Evolutionary conservation across 2,888 invertebrate species (phyloP), one percentile per base, ranked within the genome.

Genomic region (Hypselothyrea guttata): DNA sequence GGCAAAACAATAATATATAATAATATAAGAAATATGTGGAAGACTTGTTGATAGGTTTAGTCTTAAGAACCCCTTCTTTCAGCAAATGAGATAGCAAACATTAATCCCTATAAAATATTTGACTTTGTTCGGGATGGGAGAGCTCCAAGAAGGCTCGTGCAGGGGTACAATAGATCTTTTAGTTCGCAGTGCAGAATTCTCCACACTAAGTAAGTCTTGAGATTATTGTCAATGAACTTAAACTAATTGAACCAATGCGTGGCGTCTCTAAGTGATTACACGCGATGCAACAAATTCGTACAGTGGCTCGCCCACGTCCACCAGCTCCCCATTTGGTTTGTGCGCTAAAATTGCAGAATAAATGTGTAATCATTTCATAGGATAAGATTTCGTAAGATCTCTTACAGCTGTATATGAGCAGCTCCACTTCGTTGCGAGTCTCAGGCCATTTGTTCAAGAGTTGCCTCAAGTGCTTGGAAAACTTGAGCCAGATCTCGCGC

Each of bases 401-500:
- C 81, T 56, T 38, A 88, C 89, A 78, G 48, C 76, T 79, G 45
- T 87, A 89, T 11, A 86, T 64, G 1, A 89, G 38, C 1, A 88
- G 45, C 13, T 88, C 81, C 2, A 79, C 84, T 52, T 83, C 68
- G 2, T 72, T 51, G 8, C 78, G 65, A 8, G 88, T 89, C 34
- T 82, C 84, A 0, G 88, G 87, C 75, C 84, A 88, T 4, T 58
- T 64, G 8, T 66, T 48, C 5, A 86, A 30, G 0, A 88, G 60
- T 4, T 72, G 56, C 27, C 78, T 84, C 0, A 89, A 59, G 46
- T 84, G 81, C 15, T 76, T 75, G 15, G 61, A 82, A 52, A 89
- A 89, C 52, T 89, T 88, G 0, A 88, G 47, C 58, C 86, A 71
- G 3, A 89, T 86, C 62, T 89, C 89, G 0, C 86, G 71, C 40